These are phyloP conservation scores for Theodoxus fluviatilis DNA, from an alignment of 2,888 invertebrate species.

Conservation along the genomic window DNA sequence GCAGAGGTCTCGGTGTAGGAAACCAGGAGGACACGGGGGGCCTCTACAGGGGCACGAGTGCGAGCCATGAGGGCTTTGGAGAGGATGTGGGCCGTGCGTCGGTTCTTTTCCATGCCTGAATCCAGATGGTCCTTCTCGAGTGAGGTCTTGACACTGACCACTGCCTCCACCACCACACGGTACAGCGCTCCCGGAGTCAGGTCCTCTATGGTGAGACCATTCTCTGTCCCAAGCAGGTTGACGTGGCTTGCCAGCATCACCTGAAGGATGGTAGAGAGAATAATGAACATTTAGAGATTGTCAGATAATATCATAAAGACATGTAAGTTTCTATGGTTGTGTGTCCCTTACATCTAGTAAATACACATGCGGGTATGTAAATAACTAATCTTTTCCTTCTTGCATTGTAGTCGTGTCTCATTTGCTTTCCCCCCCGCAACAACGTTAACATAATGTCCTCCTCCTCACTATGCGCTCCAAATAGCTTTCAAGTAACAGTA, in stretches of 20 bases:
- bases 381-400: no score
- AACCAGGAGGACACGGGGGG: slow-evolving; percentile 56
- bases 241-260: slow-evolving; percentile 55
- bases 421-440: no score
- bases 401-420: no score
- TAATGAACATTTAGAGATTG: no score
- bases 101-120: slow-evolving; percentile 52
- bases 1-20: slow-evolving; percentile 59
- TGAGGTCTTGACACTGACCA: slow-evolving; percentile 64
- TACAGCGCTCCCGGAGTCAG: slow-evolving; percentile 62
- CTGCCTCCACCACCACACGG: slow-evolving; percentile 62
- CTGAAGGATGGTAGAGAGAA: no score
- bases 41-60: slow-evolving; percentile 62
- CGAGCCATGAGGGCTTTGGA: slow-evolving; percentile 58
- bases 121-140: slow-evolving; percentile 52
- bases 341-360: no score
- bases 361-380: no score
- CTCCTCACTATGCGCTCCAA: no score
- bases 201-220: slow-evolving; percentile 53
- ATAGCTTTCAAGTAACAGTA: no score
- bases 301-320: no score
- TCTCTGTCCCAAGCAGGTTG: slow-evolving; percentile 53
- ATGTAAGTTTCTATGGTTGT: no score
- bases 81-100: slow-evolving; percentile 62
- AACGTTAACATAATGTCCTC: no score